Conservation (phyloP, 2,888 invertebrate species). For the Parnassius apollo region DNA sequence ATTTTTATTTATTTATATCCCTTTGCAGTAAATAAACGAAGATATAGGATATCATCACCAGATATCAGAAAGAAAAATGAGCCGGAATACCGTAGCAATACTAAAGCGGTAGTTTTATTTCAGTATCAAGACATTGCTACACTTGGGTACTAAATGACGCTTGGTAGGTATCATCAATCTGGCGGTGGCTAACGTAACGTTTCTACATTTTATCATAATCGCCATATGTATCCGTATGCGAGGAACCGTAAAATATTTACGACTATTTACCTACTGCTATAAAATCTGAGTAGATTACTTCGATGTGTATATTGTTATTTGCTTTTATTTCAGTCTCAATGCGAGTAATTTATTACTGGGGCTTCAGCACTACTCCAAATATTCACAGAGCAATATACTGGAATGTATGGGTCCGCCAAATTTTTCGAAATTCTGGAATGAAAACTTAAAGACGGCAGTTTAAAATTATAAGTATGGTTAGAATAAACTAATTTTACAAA, state of each 20-base stretch:
- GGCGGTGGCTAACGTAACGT: slow-evolving; percentile 34
- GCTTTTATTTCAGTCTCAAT: slow-evolving; percentile 23
- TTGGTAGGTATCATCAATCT: slow-evolving; percentile 26
- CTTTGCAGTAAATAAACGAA: no score
- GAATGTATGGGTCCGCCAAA: no score
- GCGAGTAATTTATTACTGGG: slow-evolving; percentile 11
- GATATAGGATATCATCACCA: no score
- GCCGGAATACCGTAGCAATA: no score
- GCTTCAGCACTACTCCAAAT: slow-evolving; percentile 4
- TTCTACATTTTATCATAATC: slow-evolving; percentile 42
- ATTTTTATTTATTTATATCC: no score
- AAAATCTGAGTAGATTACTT: slow-evolving; percentile 30
- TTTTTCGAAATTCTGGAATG: no score
- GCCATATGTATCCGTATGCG: slow-evolving; percentile 30
- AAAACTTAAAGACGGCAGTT: no score
- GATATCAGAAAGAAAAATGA: no score
- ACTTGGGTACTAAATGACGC: slow-evolving; percentile 32
- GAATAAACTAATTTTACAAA: no score
- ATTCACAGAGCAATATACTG: no score
- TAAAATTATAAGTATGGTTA: no score
- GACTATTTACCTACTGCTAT: slow-evolving; percentile 43
- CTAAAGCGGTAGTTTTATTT: no score
- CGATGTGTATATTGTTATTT: slow-evolving; percentile 37
- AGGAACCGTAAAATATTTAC: slow-evolving; percentile 57
- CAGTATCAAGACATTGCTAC: slow-evolving; percentile 21